Percentiles rank a stretch among this genome's conserved stretches.
phyloP scores from a whole-genome alignment of 2,888 invertebrate species.

The Eumerus sabulonum region DNA sequence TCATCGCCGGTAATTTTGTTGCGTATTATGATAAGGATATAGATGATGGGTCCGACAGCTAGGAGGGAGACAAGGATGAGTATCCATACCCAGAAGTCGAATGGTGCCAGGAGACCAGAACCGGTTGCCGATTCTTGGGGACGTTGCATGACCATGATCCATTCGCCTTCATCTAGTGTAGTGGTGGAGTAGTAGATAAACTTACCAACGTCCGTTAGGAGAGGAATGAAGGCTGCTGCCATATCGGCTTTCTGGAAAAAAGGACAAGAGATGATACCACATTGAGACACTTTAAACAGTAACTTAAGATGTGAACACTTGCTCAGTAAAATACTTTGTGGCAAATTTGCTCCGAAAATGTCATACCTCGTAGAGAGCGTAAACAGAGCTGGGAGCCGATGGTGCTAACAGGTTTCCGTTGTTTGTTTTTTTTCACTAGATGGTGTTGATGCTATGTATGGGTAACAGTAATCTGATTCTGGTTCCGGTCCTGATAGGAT shows the following conservation, averaged over 20 bases:
- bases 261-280: background rate
- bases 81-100: conserved; percentile 86
- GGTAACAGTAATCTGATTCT: no score
- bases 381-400: no score
- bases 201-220: conserved; percentile 81
- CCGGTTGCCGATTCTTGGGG: conserved; percentile 90
- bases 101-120: conserved; percentile 90
- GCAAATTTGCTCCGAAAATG: no score
- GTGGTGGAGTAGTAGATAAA: conserved; percentile 81
- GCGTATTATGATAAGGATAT: conserved; percentile 84
- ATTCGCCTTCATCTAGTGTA: conserved; percentile 86
- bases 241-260: conserved; percentile 85
- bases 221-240: conserved; percentile 88
- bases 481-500: no score
- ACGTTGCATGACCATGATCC: conserved; percentile 89
- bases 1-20: conserved; percentile 83
- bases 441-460: no score
- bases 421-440: no score
- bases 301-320: no score
- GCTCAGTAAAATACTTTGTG: no score
- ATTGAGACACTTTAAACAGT: conserved; percentile 1
- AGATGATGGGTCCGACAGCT: conserved; percentile 89
- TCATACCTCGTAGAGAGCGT: no score
- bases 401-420: no score
- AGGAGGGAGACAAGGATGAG: conserved; percentile 86